These are phyloP conservation scores for Sebastes nivosus DNA, from an alignment of 2,797 vertebrate species.

Conservation along the genomic window DNA sequence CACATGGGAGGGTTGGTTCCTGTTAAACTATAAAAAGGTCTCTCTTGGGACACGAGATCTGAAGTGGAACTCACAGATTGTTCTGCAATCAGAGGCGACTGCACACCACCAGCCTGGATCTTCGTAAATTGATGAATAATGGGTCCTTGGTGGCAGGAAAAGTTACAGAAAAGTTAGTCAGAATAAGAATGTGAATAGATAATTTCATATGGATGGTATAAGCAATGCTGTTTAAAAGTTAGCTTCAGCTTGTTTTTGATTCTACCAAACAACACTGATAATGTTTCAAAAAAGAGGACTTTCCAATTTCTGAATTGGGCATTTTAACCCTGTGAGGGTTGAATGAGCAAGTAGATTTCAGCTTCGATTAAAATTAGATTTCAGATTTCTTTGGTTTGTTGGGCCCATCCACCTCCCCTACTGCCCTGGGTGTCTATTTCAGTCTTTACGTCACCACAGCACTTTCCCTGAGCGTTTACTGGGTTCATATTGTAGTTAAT, in stretches of 20 bases:
- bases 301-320: background rate
- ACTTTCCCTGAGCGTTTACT: no score
- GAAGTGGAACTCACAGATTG: conserved; percentile 77
- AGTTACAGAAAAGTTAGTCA: conserved; percentile 63
- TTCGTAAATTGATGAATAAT: conserved; percentile 73
- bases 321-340: background rate
- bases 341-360: background rate
- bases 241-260: background rate
- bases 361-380: no score
- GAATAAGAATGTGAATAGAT: conserved; percentile 8
- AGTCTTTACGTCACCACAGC: no score
- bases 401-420: no score
- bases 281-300: background rate
- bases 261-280: background rate
- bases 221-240: conserved; percentile 4
- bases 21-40: conserved; percentile 79
- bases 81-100: conserved; percentile 72
- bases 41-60: conserved; percentile 76
- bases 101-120: conserved; percentile 65
- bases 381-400: no score
- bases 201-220: background rate
- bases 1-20: conserved; percentile 79
- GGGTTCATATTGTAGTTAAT: no score
- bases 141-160: conserved; percentile 58
- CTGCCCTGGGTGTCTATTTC: no score